Evolutionary conservation across 2,113 vertebrate species (phyloP).

Genomic region (Furnarius figulus): DNA sequence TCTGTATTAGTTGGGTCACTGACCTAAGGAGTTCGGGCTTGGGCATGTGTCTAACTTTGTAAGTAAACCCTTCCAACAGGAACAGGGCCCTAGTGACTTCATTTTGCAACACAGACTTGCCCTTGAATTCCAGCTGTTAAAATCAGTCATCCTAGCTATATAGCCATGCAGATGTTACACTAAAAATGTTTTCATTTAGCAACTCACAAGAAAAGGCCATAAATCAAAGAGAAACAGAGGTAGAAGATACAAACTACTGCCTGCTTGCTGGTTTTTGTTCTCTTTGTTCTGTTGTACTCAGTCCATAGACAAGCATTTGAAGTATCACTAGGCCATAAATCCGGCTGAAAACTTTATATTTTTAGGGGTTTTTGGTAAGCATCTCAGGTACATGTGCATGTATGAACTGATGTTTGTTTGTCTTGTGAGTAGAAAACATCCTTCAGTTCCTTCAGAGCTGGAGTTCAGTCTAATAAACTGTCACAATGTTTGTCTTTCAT

Average conservation of each 20-base stretch:
- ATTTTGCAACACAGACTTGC: not conserved
- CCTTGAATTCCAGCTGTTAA: not conserved
- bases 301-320: not conserved
- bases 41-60: not conserved
- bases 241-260: accelerated
- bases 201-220: not conserved
- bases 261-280: not conserved
- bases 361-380: not conserved
- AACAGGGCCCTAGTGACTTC: not conserved
- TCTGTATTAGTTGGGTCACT: not conserved
- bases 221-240: not conserved
- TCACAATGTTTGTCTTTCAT: not conserved
- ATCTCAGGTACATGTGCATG: not conserved
- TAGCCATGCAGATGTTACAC: not conserved
- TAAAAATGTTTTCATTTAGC: not conserved
- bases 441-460: not conserved
- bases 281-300: not conserved
- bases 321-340: not conserved
- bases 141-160: not conserved
- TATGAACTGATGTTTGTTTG: not conserved
- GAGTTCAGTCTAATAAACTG: not conserved
- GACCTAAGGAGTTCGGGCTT: not conserved
- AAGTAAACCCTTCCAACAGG: not conserved
- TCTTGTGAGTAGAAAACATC: not conserved
- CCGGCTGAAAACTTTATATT: not conserved